Evolutionary conservation across 1,140 invertebrate genomes (phyloP).

Genomic region (Elysia chlorotica): DNA sequence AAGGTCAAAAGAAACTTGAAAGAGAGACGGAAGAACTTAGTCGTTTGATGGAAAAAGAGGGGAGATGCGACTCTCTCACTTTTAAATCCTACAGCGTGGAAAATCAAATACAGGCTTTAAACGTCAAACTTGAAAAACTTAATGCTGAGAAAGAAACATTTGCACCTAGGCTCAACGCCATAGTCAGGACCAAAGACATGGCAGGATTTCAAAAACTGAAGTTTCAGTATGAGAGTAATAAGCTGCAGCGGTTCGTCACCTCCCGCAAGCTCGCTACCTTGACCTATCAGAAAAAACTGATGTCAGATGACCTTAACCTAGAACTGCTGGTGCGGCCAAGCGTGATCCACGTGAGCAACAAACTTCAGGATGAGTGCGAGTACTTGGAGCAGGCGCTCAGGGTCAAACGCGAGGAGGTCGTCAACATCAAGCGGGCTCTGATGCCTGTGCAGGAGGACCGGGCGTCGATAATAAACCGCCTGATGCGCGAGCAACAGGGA

Average conservation of each 20-base stretch:
- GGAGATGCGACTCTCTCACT: conserved; percentile 36
- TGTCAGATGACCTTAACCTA: conserved; percentile 38
- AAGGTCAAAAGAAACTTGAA: conserved; percentile 38
- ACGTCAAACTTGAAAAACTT: conserved; percentile 29
- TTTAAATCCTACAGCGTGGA: conserved; percentile 37
- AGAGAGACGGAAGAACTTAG: conserved; percentile 37
- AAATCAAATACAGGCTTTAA: conserved; percentile 22
- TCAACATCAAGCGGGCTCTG: conserved; percentile 43
- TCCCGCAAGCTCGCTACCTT: conserved; percentile 42
- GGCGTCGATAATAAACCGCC: conserved; percentile 28
- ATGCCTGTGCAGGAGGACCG: conserved; percentile 45
- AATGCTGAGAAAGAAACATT: conserved; percentile 36
- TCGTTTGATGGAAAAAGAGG: conserved; percentile 43
- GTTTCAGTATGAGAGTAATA: conserved; percentile 43
- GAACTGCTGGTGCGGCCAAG: conserved; percentile 45
- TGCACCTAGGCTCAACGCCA: conserved; percentile 28
- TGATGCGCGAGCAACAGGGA: conserved; percentile 19
- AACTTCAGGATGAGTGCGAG: conserved; percentile 51
- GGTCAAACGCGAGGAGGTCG: conserved; percentile 38
- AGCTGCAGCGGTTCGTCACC: conserved; percentile 41
- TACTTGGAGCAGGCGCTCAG: conserved; percentile 42
- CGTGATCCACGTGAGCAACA: conserved; percentile 48
- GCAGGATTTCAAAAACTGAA: conserved; percentile 34
- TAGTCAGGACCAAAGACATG: conserved; percentile 30
- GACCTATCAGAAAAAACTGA: conserved; percentile 37